Evolutionary conservation across 2,888 invertebrate species (phyloP).

Genomic region (Seladonia tumulorum): DNA sequence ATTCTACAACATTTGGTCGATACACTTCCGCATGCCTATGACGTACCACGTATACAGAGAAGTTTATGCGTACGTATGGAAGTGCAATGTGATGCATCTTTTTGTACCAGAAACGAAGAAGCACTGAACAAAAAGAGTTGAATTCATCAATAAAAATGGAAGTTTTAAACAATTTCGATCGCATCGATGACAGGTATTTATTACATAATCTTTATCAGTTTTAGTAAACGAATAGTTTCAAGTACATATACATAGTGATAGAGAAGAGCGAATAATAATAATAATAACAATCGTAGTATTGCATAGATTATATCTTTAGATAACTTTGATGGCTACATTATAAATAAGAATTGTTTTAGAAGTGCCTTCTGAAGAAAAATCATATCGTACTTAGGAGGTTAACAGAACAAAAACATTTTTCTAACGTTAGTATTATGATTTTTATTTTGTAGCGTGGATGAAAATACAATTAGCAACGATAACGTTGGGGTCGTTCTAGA

Average conservation of each 20-base stretch:
- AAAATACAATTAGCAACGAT: conserved; percentile 62
- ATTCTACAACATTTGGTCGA: neutral
- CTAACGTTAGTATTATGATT: conserved; percentile 1
- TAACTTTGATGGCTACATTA: neutral
- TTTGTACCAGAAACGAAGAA: neutral
- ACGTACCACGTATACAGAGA: conserved; percentile 2
- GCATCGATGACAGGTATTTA: conserved; percentile 63
- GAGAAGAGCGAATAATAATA: neutral
- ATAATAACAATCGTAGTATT: neutral
- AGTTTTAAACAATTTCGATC: conserved; percentile 54
- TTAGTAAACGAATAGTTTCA: neutral
- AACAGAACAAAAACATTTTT: neutral
- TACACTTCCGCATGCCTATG: conserved; percentile 11
- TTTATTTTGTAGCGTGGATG: conserved; percentile 62
- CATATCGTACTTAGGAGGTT: conserved; percentile 29
- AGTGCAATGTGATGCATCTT: conserved; percentile 21
- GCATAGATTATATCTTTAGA: neutral
- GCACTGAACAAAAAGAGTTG: neutral
- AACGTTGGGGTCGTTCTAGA: conserved; percentile 69
- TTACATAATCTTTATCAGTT: neutral
- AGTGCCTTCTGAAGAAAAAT: neutral
- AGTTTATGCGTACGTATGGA: conserved; percentile 2
- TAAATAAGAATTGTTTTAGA: neutral
- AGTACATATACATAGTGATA: neutral
- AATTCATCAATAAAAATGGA: conserved; percentile 57